Base-by-base conservation (phyloP, 2,113 vertebrate genomes). In the Gavia stellata region DNA sequence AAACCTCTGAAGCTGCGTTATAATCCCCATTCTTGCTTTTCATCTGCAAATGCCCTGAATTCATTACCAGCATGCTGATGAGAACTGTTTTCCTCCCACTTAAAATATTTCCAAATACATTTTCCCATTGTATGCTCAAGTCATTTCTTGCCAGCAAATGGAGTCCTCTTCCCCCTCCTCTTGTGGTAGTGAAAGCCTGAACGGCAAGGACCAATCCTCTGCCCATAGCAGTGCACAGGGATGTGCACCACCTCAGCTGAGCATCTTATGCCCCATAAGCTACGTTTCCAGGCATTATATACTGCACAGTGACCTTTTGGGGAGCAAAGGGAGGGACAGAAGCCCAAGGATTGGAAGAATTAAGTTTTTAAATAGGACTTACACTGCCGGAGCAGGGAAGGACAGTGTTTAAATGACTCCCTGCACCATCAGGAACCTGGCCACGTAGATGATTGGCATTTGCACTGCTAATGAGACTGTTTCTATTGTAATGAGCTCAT, bases 391-490 rank as follows among this genome's bases (percentile, higher is more conserved):
- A 73, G 45, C 53, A 28, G 62, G 36, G 31, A 75, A 94, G 66
- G 75, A 40, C 33, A 25, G 79, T 16, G 50, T 70, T 75, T 34
- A 95, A 93, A 95, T 63, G 40, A 38, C 33, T 81, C 65, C 26
- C 34, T 53, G 74, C 15, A 18, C 66, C 42, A 59, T 70, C 92
- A 86, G 75, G 58, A 94, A 42, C 88, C 85, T 78, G 90, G 79
- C 79, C 90, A 88, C 16, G 20, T 86, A 24, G 7, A 5, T 74
- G 85, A 93, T 24, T 95, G 95, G 88, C 92, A 71, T 78, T 95
- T 83, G 85, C 59, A 83, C 74, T 78, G 88, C 88, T 96, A 96
- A 96, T 86, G 96, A 96, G 95, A 59, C 81, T 36, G 83, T 96
- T 92, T 88, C 90, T 62, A 67, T 83, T 81, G 29, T 88, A 94